These are phyloP conservation scores for Pedicia rivosa DNA, from an alignment of 2,888 invertebrate genomes.

Conservation along the genomic window DNA sequence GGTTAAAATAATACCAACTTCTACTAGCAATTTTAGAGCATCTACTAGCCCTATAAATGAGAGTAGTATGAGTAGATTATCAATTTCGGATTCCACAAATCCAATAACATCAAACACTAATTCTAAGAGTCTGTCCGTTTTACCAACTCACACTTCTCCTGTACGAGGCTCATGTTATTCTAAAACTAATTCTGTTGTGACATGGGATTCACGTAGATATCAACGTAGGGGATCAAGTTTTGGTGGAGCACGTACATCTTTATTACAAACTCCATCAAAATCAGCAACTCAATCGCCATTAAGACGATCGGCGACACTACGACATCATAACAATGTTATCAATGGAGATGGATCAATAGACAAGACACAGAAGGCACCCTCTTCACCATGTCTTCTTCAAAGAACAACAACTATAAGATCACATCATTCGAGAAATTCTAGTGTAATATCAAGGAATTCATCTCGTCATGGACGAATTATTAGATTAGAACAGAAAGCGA, in stretches of 20 bases:
- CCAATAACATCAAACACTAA: slow-evolving; percentile 2
- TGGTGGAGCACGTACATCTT: slow-evolving; percentile 44
- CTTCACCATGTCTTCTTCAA: slow-evolving; percentile 38
- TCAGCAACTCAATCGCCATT: slow-evolving; percentile 24
- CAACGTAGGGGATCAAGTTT: slow-evolving; percentile 55
- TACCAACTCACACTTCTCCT: slow-evolving; percentile 26
- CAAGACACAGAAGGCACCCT: slow-evolving; percentile 33
- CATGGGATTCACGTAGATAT: slow-evolving; percentile 52
- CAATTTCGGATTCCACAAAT: slow-evolving; percentile 2
- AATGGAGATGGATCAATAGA: slow-evolving; percentile 20
- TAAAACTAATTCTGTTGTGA: slow-evolving; percentile 41
- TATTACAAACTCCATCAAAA: slow-evolving; percentile 38
- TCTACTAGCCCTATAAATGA: neutral
- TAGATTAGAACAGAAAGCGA: slow-evolving; percentile 86
- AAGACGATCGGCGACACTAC: slow-evolving; percentile 41
- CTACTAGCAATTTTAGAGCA: slow-evolving; percentile 16
- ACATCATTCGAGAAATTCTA: slow-evolving; percentile 64
- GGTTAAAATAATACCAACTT: slow-evolving; percentile 32
- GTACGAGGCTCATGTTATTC: slow-evolving; percentile 32
- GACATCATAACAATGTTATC: slow-evolving; percentile 33
- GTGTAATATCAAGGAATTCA: slow-evolving; percentile 65
- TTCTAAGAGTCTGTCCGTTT: slow-evolving; percentile 10
- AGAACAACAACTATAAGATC: slow-evolving; percentile 42
- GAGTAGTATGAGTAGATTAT: neutral
- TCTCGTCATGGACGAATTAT: slow-evolving; percentile 72